Conservation (phyloP, 2,888 invertebrate species). For the Rhodophaea formosa region DNA sequence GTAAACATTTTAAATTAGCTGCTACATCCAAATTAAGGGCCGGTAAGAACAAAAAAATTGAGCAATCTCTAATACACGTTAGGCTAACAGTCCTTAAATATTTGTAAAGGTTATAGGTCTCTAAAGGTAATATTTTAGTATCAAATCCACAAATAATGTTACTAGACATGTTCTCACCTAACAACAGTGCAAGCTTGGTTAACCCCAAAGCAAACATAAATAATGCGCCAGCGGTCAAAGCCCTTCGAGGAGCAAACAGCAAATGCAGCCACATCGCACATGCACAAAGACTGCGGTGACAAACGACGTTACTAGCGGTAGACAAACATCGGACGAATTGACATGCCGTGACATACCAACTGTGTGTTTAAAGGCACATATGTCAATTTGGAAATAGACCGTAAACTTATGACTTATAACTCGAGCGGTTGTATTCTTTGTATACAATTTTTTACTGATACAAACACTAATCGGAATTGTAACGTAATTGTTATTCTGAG, state of each 20-base stretch:
- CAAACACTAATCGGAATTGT: no score
- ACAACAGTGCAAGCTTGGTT: not conserved
- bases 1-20: no score
- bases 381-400: not conserved
- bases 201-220: conserved; percentile 1
- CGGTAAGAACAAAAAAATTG: no score
- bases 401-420: not conserved
- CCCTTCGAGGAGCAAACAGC: conserved; percentile 20
- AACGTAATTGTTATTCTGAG: no score
- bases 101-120: no score
- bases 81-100: no score
- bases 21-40: no score
- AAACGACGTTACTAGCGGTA: conserved; percentile 8
- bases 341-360: not conserved
- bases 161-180: no score
- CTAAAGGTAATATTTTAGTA: no score
- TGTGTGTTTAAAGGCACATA: not conserved
- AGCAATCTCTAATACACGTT: no score
- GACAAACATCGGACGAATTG: conserved; percentile 4
- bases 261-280: conserved; percentile 28
- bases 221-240: conserved; percentile 12
- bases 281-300: conserved; percentile 29
- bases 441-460: no score
- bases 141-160: no score
- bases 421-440: not conserved